A percentile compares a stretch with the other conserved stretches of the same genome.
Evolutionary conservation across 2,888 invertebrate genomes (phyloP).

Genomic region (Hedychridium roseum): DNA sequence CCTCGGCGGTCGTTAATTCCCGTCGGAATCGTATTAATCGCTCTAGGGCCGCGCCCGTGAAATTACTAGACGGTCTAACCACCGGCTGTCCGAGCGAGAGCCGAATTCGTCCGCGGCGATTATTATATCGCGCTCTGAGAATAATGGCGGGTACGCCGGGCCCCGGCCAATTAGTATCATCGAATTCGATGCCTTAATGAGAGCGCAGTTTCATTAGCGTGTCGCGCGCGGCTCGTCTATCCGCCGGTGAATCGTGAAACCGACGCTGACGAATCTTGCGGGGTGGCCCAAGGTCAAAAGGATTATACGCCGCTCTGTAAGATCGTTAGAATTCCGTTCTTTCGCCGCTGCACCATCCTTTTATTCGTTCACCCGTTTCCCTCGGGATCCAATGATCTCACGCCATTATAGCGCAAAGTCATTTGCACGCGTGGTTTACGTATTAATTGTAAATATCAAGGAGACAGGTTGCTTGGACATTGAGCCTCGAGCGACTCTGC

Average conservation of each 20-base stretch:
- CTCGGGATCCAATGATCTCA: too few species aligned
- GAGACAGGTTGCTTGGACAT: too few species aligned
- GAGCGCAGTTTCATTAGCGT: slow-evolving; percentile 46
- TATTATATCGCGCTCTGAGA: slow-evolving; percentile 51
- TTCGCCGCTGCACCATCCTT: too few species aligned
- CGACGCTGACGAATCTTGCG: slow-evolving; percentile 25
- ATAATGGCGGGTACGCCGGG: slow-evolving; percentile 53
- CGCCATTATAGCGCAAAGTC: too few species aligned
- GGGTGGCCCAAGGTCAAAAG: too few species aligned
- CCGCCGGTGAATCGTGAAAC: slow-evolving; percentile 27
- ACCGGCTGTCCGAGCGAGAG: slow-evolving; percentile 51
- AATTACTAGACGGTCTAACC: slow-evolving; percentile 52
- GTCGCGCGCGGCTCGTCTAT: slow-evolving; percentile 27
- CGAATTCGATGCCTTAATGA: slow-evolving; percentile 46
- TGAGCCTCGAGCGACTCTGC: background rate
- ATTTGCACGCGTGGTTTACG: too few species aligned
- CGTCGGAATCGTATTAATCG: slow-evolving; percentile 47
- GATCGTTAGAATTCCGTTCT: too few species aligned
- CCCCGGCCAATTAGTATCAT: slow-evolving; percentile 48
- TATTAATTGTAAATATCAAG: too few species aligned
- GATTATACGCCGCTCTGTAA: too few species aligned
- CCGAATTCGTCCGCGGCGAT: slow-evolving; percentile 49
- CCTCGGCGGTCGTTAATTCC: slow-evolving; percentile 42
- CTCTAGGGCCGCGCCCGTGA: slow-evolving; percentile 44
- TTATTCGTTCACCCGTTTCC: too few species aligned